Evolutionary conservation across 2,888 invertebrate genomes (phyloP).

Genomic region (Ophion costatus): DNA sequence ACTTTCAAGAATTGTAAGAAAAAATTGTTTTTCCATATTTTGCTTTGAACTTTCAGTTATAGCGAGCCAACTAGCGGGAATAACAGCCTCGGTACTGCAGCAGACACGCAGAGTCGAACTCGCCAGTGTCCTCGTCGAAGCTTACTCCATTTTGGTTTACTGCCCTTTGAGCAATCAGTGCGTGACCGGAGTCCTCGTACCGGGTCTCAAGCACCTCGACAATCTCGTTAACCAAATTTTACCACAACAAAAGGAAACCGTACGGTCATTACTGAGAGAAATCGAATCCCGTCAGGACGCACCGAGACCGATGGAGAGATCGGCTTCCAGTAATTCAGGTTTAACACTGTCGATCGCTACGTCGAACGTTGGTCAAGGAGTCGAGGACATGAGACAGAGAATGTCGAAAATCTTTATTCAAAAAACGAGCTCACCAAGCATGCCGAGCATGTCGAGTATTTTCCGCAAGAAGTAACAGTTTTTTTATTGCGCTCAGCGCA

Average conservation of each 20-base stretch:
- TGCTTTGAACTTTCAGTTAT: constrained; percentile 85
- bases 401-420: constrained; percentile 86
- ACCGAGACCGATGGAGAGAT: constrained; percentile 80
- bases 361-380: constrained; percentile 84
- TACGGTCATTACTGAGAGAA: constrained; percentile 85
- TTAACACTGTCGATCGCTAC: constrained; percentile 81
- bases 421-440: constrained; percentile 78
- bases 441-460: constrained; percentile 77
- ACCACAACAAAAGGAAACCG: constrained; percentile 84
- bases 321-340: constrained; percentile 78
- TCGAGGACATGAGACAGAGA: constrained; percentile 86
- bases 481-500: not conserved
- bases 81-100: constrained; percentile 86
- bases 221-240: constrained; percentile 83
- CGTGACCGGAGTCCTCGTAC: constrained; percentile 83
- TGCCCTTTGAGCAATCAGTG: constrained; percentile 84
- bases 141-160: constrained; percentile 86
- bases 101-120: constrained; percentile 86
- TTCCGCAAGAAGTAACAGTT: constrained; percentile 79
- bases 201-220: constrained; percentile 85
- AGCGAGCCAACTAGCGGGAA: constrained; percentile 86
- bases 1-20: too few species aligned
- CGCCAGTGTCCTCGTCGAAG: constrained; percentile 87
- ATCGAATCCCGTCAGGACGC: constrained; percentile 84
- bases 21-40: too few species aligned